These are phyloP conservation scores for Hybos culiciformis DNA, from an alignment of 2,888 invertebrate genomes.

Conservation along the genomic window DNA sequence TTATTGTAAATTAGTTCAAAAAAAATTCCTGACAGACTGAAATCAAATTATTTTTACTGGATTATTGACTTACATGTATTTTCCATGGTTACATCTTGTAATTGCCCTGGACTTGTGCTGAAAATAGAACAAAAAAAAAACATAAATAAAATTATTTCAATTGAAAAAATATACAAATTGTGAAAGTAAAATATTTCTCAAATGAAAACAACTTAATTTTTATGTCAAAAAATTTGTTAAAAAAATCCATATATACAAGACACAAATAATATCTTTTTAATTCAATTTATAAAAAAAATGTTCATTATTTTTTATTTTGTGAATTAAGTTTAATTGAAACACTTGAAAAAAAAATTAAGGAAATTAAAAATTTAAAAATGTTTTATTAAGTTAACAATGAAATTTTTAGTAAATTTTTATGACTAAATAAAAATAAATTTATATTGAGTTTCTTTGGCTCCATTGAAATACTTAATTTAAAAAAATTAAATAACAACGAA, in stretches of 20 bases:
- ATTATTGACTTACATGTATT: slow-evolving; percentile 30
- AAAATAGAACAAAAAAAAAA: slow-evolving; percentile 28
- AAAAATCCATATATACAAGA: not conserved
- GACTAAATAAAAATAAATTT: no score
- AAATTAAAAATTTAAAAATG: no score
- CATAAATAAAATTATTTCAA: not conserved
- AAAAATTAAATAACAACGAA: no score
- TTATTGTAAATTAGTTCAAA: no score
- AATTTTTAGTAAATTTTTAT: no score
- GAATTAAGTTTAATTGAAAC: no score
- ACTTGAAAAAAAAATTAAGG: no score
- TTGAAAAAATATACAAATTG: slow-evolving; percentile 4
- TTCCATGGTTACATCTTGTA: slow-evolving; percentile 53
- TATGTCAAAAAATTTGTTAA: not conserved
- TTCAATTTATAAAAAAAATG: not conserved
- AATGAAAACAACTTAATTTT: not conserved
- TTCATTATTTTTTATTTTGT: not conserved
- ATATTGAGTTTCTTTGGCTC: no score
- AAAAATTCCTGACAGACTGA: no score
- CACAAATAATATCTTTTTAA: not conserved
- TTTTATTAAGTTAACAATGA: no score
- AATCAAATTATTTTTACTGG: no score
- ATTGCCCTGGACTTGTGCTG: slow-evolving; percentile 56
- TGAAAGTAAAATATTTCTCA: not conserved
- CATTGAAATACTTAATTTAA: no score